Evolutionary conservation across 2,797 vertebrate species (phyloP).

Genomic region (Triplophysa bombifrons): DNA sequence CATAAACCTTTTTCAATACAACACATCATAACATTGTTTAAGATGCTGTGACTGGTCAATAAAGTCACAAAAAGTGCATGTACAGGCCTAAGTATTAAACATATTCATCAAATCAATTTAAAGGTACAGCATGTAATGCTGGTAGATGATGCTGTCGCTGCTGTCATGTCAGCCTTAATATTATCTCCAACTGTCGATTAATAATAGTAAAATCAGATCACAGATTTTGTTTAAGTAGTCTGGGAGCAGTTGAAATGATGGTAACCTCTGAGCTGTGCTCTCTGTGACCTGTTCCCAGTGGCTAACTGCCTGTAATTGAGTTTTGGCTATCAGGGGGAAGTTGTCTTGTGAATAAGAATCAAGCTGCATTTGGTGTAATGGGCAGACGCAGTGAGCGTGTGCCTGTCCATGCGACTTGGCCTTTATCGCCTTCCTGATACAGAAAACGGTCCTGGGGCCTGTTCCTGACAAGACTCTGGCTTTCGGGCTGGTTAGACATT

Average conservation of each 20-base stretch:
- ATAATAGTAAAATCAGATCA: slow-evolving; percentile 2
- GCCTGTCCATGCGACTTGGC: slow-evolving; percentile 29
- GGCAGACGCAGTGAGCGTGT: slow-evolving; percentile 25
- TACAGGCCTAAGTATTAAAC: background rate
- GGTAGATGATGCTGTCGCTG: background rate
- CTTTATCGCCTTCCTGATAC: slow-evolving; percentile 68
- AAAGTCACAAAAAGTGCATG: background rate
- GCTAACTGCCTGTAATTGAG: slow-evolving; percentile 59
- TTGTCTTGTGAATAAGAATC: slow-evolving; percentile 59
- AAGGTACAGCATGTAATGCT: background rate
- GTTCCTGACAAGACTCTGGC: slow-evolving; percentile 33
- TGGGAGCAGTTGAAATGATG: slow-evolving; percentile 4
- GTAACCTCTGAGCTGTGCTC: slow-evolving; percentile 35
- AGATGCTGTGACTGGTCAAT: background rate
- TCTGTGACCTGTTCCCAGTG: slow-evolving; percentile 35
- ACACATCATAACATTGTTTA: background rate
- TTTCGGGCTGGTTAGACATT: background rate
- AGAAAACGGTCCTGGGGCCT: slow-evolving; percentile 35
- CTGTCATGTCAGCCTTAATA: background rate
- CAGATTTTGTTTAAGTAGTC: slow-evolving; percentile 10
- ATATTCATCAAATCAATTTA: background rate
- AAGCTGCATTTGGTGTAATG: background rate
- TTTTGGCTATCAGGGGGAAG: slow-evolving; percentile 64
- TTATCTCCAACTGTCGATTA: background rate
- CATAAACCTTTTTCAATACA: background rate